Conservation (phyloP, 1,140 invertebrate species). For the Akabosia matsudoensis region DNA sequence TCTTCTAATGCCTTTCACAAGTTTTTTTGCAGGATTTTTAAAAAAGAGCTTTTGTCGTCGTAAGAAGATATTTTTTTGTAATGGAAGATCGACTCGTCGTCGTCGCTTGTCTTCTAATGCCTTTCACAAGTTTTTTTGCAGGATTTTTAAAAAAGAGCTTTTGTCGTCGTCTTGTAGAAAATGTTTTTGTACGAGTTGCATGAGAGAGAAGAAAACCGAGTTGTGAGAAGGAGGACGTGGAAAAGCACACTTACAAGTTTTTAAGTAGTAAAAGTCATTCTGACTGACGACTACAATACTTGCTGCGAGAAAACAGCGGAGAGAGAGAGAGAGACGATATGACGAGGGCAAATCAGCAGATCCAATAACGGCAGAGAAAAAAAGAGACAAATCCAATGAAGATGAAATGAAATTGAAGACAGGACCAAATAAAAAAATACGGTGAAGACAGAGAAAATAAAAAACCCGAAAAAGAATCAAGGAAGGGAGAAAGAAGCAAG, state of each 20-base stretch:
- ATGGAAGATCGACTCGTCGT: not conserved
- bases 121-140: not conserved
- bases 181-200: conserved; percentile 12
- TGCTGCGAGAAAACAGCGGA: too few relatives aligned
- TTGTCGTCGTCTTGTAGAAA: conserved; percentile 5
- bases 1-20: not conserved
- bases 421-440: conserved; percentile 15
- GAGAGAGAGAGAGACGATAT: too few relatives aligned
- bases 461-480: too few relatives aligned
- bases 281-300: not conserved
- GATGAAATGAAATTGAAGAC: conserved; percentile 25
- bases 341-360: conserved; percentile 6
- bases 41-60: not conserved
- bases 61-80: not conserved
- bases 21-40: not conserved
- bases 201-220: too few relatives aligned
- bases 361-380: not conserved
- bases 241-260: conserved; percentile 16
- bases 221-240: conserved; percentile 11
- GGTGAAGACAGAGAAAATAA: not conserved
- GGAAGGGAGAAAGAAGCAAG: not conserved
- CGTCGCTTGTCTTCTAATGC: not conserved
- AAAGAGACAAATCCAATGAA: conserved; percentile 11
- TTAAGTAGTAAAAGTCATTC: conserved; percentile 23
- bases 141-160: not conserved